Evolutionary conservation across 2,113 vertebrate genomes (phyloP), one percentile per base, ranked within the genome.

Genomic region (Colaptes auratus): DNA sequence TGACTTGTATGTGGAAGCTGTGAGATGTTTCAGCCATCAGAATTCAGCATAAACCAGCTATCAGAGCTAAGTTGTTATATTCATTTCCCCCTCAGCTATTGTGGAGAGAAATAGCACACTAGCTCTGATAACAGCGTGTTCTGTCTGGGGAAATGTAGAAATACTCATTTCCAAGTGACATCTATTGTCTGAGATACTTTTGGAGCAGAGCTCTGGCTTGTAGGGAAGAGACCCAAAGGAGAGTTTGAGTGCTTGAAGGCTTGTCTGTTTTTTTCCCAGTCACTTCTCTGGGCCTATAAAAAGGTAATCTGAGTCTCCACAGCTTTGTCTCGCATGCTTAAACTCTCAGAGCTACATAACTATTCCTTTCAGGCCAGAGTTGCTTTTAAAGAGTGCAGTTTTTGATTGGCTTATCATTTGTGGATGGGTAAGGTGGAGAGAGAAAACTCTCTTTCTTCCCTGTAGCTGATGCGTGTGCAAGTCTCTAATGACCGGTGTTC

Each of bases 51-150:
- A 46, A 30, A 67, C 55, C 89, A 87, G 67, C 28, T 74, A 60
- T 7, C 46, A 89, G 66, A 78, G 53, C 82, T 71, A 56, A 67
- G 89, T 55, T 74, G 14, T 0, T 64, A 16, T 63, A 58, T 60
- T 82, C 12, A 33, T 89, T 91, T 89, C 91, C 61, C 36, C 7
- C 52, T 89, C 42, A 16, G 60, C 84, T 82, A 8, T 72, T 46
- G 78, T 52, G 67, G 35, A 55, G 56, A 66, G 94, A 75, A 87
- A 24, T 70, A 84, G 52, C 1, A 3, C 53, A 3, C 56, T 82
- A 8, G 84, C 90, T 84, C 80, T 87, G 85, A 39, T 91, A 91
- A 92, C 60, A 74, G 72, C 66, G 64, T 42, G 46, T 70, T 95
- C 84, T 87, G 67, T 85, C 81, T 4, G 36, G 25, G 60, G 55